Evolutionary conservation across 2,797 vertebrate species (phyloP).

Genomic region (Clamator glandarius): DNA sequence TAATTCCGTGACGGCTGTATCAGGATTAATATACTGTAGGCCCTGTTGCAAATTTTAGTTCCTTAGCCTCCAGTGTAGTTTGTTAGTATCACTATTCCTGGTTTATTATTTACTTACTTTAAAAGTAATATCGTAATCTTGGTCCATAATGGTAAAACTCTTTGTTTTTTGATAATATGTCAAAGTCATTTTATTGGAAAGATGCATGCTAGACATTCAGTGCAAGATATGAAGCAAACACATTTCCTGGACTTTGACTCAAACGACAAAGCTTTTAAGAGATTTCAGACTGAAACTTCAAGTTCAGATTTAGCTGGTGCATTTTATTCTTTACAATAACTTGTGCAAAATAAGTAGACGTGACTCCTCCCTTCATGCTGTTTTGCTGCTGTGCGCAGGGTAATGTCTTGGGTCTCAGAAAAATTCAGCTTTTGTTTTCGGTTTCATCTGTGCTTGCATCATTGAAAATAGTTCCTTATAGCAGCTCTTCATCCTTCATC

Average conservation of each 20-base stretch:
- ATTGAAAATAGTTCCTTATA: background rate
- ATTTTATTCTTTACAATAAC: background rate
- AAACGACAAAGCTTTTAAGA: background rate
- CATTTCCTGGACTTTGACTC: background rate
- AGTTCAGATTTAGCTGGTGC: background rate
- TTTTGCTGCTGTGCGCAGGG: background rate
- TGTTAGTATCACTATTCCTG: background rate
- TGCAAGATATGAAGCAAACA: background rate
- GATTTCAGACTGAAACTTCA: constrained; percentile 2
- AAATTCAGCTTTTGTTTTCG: background rate
- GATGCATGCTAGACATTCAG: background rate
- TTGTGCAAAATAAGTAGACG: background rate
- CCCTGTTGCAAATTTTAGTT: background rate
- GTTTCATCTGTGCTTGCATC: background rate
- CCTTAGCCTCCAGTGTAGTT: background rate
- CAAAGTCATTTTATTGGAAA: background rate
- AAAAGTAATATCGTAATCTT: background rate
- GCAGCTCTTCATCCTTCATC: background rate
- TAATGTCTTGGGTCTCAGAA: background rate
- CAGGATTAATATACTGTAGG: background rate
- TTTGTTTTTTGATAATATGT: background rate
- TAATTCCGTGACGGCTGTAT: background rate
- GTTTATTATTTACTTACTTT: background rate
- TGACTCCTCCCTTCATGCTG: background rate
- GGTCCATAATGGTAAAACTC: background rate